Evolutionary conservation across 2,113 vertebrate genomes (phyloP).

Genomic region (Aspiorhynchus laticeps): DNA sequence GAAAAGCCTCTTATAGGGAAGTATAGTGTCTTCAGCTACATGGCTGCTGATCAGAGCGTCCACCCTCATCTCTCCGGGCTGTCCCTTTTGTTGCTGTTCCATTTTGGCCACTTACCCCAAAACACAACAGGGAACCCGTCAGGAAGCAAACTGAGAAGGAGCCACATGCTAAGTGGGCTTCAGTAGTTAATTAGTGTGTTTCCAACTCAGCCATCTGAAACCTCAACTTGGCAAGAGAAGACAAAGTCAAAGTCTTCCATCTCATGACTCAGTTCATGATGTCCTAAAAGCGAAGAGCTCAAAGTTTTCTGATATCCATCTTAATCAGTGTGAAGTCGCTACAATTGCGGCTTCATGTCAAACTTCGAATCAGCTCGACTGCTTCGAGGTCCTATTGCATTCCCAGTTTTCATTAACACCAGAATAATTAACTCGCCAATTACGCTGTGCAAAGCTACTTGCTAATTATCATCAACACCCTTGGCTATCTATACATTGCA

Average conservation of each 20-base stretch:
- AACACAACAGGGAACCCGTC: slow-evolving; percentile 29
- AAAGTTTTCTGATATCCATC: slow-evolving; percentile 41
- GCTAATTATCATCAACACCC: slow-evolving; percentile 45
- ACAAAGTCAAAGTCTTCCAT: slow-evolving; percentile 2
- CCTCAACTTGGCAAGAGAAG: slow-evolving; percentile 11
- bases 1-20: slow-evolving; percentile 2
- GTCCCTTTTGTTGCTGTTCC: slow-evolving; percentile 23
- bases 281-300: slow-evolving; percentile 19
- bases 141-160: not conserved
- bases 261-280: not conserved
- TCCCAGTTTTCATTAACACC: slow-evolving; percentile 39
- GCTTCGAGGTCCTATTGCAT: not conserved
- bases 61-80: not conserved
- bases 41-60: slow-evolving; percentile 34
- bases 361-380: not conserved
- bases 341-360: slow-evolving; percentile 42
- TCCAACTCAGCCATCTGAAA: not conserved
- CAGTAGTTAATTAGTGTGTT: slow-evolving; percentile 48
- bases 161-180: slow-evolving; percentile 42
- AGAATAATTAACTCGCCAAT: slow-evolving; percentile 54
- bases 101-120: slow-evolving; percentile 8
- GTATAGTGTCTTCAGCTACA: slow-evolving; percentile 4
- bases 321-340: slow-evolving; percentile 42
- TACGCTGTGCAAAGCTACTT: slow-evolving; percentile 20
- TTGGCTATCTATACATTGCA: slow-evolving; percentile 37